These are phyloP conservation scores for Alethe diademata DNA, from an alignment of 2,113 vertebrate genomes.

Conservation along the genomic window DNA sequence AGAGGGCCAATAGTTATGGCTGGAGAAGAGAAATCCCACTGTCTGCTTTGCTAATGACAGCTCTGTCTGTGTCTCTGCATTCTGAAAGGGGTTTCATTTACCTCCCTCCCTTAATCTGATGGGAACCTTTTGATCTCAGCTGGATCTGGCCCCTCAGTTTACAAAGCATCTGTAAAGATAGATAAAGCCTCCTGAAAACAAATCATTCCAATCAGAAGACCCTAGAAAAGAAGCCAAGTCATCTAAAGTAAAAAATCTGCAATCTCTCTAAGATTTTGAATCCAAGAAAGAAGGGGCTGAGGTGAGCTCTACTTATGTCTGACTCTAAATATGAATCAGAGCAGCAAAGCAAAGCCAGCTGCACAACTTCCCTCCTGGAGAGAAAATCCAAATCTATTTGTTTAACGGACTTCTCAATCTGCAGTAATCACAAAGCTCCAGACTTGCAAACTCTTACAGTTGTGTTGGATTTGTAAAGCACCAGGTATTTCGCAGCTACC, in stretches of 20 bases:
- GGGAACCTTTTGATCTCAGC: conserved; percentile 62
- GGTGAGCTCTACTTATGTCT: not conserved
- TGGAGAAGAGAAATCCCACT: conserved; percentile 27
- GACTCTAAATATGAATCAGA: not conserved
- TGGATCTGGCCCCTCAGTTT: conserved; percentile 36
- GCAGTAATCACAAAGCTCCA: not conserved
- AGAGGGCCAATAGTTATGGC: not conserved
- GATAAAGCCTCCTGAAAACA: conserved; percentile 43
- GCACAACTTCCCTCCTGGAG: not conserved
- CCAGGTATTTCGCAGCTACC: not conserved
- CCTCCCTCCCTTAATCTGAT: conserved; percentile 47
- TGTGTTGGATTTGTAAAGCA: not conserved
- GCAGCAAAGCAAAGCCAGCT: not conserved
- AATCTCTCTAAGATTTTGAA: not conserved
- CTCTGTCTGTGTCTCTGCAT: conserved; percentile 23
- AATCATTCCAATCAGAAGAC: not conserved
- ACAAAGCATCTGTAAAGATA: conserved; percentile 31
- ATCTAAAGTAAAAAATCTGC: not conserved
- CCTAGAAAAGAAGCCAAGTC: not conserved
- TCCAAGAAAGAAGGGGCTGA: not conserved
- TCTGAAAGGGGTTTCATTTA: not conserved
- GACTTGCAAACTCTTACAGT: not conserved
- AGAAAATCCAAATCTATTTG: not conserved
- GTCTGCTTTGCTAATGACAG: conserved; percentile 59
- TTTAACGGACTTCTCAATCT: not conserved